phyloP scores from a whole-genome alignment of 1,140 invertebrate genomes.

The Drosophila sechellia region DNA sequence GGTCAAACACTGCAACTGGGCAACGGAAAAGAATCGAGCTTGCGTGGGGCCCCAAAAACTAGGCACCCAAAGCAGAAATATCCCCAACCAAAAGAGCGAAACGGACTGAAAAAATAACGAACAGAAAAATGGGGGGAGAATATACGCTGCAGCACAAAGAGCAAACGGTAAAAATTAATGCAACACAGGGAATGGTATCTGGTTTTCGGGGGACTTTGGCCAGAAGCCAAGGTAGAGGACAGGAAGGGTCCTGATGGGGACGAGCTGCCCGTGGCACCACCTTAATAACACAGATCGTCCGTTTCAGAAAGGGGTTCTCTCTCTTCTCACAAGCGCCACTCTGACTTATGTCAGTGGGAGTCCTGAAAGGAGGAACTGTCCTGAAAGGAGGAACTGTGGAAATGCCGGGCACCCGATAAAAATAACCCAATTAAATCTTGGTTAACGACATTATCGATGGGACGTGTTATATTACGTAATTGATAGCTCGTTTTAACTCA shows the following conservation, averaged over 20 bases:
- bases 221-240: slow-evolving; percentile 48
- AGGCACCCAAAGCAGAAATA: slow-evolving; percentile 39
- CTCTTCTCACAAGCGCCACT: background rate
- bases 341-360: slow-evolving; percentile 13
- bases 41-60: slow-evolving; percentile 19
- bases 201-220: slow-evolving; percentile 28
- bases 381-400: slow-evolving; percentile 11
- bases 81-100: slow-evolving; percentile 31
- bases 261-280: slow-evolving; percentile 13
- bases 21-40: background rate
- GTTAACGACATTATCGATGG: background rate
- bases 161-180: slow-evolving; percentile 67
- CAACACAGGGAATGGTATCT: slow-evolving; percentile 35
- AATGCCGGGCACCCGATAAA: background rate
- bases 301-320: background rate
- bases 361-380: slow-evolving; percentile 11
- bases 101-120: slow-evolving; percentile 27
- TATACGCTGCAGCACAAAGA: slow-evolving; percentile 53
- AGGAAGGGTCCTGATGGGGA: slow-evolving; percentile 30
- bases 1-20: slow-evolving; percentile 47
- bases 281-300: slow-evolving; percentile 25
- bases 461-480: too few relatives aligned
- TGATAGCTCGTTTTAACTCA: background rate
- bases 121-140: slow-evolving; percentile 19
- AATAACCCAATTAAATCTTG: background rate